Evolutionary conservation across 2,113 vertebrate species (phyloP).

Genomic region (Thalassarche chlororhynchos): DNA sequence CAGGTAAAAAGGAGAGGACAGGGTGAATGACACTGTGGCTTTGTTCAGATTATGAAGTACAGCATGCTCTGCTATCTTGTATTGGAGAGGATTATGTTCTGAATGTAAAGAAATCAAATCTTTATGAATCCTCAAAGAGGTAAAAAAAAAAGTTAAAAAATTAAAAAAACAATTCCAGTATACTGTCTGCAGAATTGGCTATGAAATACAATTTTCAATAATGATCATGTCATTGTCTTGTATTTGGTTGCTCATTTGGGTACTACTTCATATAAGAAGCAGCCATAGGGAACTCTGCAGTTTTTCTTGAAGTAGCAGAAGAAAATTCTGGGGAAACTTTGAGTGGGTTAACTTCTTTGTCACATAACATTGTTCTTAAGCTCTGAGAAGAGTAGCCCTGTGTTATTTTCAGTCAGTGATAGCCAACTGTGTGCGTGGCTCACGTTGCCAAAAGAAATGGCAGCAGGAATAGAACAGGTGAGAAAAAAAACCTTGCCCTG

Average conservation of each 20-base stretch:
- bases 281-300: neutral
- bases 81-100: neutral
- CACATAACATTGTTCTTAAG: neutral
- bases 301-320: neutral
- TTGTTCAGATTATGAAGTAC: neutral
- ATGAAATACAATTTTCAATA: neutral
- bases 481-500: neutral
- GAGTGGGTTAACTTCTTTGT: neutral
- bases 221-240: neutral
- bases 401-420: neutral
- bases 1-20: neutral
- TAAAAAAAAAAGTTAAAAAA: neutral
- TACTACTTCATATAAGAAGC: neutral
- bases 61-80: neutral
- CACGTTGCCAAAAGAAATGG: accelerated
- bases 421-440: accelerated
- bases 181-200: neutral
- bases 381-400: neutral
- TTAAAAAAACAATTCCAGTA: neutral
- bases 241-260: neutral
- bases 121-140: neutral
- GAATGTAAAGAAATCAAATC: neutral
- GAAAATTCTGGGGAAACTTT: neutral
- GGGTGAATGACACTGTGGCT: neutral
- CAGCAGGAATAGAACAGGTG: neutral